Base-by-base conservation (phyloP, 1,140 invertebrate genomes). In the Drosophila biarmipes region DNA sequence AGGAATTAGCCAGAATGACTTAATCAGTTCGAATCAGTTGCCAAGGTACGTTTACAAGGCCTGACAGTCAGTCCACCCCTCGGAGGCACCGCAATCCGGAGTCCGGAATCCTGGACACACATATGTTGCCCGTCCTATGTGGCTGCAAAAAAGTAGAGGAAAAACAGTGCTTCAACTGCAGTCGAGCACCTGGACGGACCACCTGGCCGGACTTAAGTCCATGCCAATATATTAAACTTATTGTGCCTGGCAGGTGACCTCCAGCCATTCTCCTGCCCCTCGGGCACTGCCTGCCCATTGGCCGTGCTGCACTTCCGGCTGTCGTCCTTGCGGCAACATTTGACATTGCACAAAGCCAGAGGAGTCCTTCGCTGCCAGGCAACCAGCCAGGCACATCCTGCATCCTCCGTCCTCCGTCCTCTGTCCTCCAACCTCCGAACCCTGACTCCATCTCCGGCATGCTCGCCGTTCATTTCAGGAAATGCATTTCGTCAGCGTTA, bases 401-500 rank as follows among this genome's bases (percentile, higher is more conserved):
- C 61, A 49, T 43, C n/a, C 38, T 40, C 11, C 17, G 5, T 15
- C 45, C 57, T 10, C 2, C 14, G 7, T 6, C 43, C 29, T n/a
- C n/a, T n/a, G n/a, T 17, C 17, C 4, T 11, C 12, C 8, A 40
- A 31, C 6, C 11, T 4, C 31, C 17, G 1, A 10, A 29, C 29
- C n/a, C 42, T 14, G 46, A 29, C 62, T 40, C 58, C 58, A 66
- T 55, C 43, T 53, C 31, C 37, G 62, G 45, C 77, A 52, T 67
- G 73, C 77, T 74, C 82, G 57, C 66, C 69, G 59, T 78, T 73
- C 78, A 81, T 87, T 87, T 75, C 82, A 82, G 82, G 82, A 87
- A 87, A 82, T 87, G 82, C 82, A 87, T 87, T 87, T 87, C 82
- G 78, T 87, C 82, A 81, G 66, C 69, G 66, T 76, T 81, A 78